phyloP scores from a whole-genome alignment of 2,888 invertebrate species.

The Platycheirus rosarum region DNA sequence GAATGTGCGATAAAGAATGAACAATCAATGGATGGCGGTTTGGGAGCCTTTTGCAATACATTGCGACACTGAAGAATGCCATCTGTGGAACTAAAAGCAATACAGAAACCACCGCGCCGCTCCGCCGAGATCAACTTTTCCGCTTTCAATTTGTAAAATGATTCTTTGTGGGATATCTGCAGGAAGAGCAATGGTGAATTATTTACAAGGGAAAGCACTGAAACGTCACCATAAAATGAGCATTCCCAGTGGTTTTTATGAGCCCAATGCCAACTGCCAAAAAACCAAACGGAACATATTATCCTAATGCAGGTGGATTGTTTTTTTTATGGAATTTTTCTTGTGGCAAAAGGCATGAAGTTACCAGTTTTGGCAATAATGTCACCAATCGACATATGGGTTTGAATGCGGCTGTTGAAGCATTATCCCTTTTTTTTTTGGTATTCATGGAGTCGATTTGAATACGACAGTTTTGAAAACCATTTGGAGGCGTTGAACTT shows the following conservation, averaged over 20 bases:
- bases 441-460: slow-evolving; percentile 27
- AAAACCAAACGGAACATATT: slow-evolving; percentile 44
- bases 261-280: slow-evolving; percentile 58
- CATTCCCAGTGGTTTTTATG: slow-evolving; percentile 58
- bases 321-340: slow-evolving; percentile 6
- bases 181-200: slow-evolving; percentile 56
- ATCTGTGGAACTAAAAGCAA: slow-evolving; percentile 13
- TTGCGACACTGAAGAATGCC: slow-evolving; percentile 48
- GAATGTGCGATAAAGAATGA: slow-evolving; percentile 66
- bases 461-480: slow-evolving; percentile 34
- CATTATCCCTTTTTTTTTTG: slow-evolving; percentile 14
- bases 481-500: slow-evolving; percentile 40
- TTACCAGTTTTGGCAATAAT: slow-evolving; percentile 54
- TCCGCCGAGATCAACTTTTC: slow-evolving; percentile 25
- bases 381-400: slow-evolving; percentile 59
- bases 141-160: slow-evolving; percentile 65
- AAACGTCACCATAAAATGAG: slow-evolving; percentile 63
- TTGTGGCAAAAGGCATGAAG: slow-evolving; percentile 8
- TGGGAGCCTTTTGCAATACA: slow-evolving; percentile 43
- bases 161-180: slow-evolving; percentile 61
- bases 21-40: slow-evolving; percentile 51
- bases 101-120: slow-evolving; percentile 12
- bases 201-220: slow-evolving; percentile 41
- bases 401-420: slow-evolving; percentile 28
- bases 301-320: slow-evolving; percentile 61